phyloP scores from a whole-genome alignment of 2,888 invertebrate species.

The Heliconius sara region DNA sequence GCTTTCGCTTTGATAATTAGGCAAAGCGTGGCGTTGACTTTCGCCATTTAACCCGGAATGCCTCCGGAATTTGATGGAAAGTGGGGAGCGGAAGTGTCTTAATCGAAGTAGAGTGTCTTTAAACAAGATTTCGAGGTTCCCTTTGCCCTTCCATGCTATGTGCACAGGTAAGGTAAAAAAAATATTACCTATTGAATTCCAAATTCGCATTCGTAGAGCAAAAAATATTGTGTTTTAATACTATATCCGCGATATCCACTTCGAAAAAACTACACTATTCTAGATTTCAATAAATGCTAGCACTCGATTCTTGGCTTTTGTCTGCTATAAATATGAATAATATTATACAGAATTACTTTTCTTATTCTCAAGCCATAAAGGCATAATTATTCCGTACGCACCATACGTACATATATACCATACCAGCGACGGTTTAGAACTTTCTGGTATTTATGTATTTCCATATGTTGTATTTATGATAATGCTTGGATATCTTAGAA shows the following conservation, averaged over 20 bases:
- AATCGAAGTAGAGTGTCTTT: too few relatives aligned
- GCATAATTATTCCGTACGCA: slow-evolving; percentile 24
- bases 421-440: slow-evolving; percentile 35
- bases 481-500: slow-evolving; percentile 47
- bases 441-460: slow-evolving; percentile 63
- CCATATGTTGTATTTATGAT: slow-evolving; percentile 57
- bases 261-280: slow-evolving; percentile 49
- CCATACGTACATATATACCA: background rate
- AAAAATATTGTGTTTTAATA: background rate
- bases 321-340: slow-evolving; percentile 46
- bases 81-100: too few relatives aligned
- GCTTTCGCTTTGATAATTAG: too few relatives aligned
- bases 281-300: slow-evolving; percentile 53
- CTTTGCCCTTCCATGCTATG: too few relatives aligned
- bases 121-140: too few relatives aligned
- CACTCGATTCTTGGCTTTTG: slow-evolving; percentile 65
- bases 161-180: too few relatives aligned
- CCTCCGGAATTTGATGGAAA: too few relatives aligned
- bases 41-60: too few relatives aligned
- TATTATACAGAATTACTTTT: slow-evolving; percentile 3
- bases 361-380: slow-evolving; percentile 29
- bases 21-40: too few relatives aligned
- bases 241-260: background rate
- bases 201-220: too few relatives aligned
- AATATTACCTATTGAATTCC: too few relatives aligned